These are phyloP conservation scores for Australoheros facetus DNA, from an alignment of 2,797 vertebrate species.

Conservation along the genomic window DNA sequence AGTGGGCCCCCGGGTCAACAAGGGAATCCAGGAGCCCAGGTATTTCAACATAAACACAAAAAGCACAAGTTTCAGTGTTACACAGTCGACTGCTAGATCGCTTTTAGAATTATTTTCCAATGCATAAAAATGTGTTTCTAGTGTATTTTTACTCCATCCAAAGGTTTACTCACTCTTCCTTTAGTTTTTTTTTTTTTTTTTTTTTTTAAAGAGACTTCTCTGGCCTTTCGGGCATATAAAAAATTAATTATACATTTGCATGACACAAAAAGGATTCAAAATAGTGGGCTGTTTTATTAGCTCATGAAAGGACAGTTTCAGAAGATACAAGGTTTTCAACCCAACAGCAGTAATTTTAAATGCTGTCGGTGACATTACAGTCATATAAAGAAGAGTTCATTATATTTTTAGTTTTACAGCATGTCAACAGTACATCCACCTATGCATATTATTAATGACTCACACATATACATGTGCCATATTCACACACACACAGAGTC, in stretches of 20 bases:
- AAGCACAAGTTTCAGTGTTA: neutral
- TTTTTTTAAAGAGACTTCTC: neutral
- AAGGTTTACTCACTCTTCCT: neutral
- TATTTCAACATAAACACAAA: slow-evolving; percentile 9
- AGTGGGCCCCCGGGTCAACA: slow-evolving; percentile 90
- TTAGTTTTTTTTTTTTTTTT: neutral
- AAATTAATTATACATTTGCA: neutral
- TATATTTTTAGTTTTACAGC: slow-evolving; percentile 2
- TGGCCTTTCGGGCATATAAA: neutral
- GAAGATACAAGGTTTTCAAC: neutral
- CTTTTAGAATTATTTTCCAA: neutral
- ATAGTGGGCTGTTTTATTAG: neutral
- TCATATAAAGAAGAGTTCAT: neutral
- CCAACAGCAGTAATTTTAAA: slow-evolving; percentile 2
- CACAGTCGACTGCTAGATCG: neutral
- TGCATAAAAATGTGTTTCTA: neutral
- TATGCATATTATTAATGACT: neutral
- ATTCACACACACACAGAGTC: neutral
- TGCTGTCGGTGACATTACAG: neutral
- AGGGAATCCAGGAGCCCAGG: slow-evolving; percentile 90
- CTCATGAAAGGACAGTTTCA: neutral
- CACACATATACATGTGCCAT: slow-evolving; percentile 2
- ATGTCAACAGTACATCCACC: neutral
- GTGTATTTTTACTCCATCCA: neutral
- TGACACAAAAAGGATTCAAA: neutral